Evolutionary conservation across 2,888 invertebrate species (phyloP).

Genomic region (Limnephilus auricula): DNA sequence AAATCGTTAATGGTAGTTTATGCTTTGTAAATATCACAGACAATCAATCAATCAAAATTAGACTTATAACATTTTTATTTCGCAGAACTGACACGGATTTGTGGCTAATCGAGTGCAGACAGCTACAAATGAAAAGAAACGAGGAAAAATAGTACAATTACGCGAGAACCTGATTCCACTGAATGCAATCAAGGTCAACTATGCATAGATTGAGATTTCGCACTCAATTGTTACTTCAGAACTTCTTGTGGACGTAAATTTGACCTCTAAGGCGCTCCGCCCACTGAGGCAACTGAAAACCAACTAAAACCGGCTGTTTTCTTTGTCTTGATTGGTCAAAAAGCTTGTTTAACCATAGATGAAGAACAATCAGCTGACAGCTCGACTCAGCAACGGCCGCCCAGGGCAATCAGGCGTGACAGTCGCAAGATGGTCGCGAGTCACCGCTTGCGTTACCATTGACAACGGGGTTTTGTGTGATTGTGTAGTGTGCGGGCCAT

Average conservation of each 20-base stretch:
- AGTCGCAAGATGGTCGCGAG: no score
- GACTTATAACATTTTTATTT: background rate
- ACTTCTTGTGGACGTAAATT: background rate
- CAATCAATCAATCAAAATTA: background rate
- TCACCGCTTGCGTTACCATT: no score
- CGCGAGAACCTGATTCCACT: background rate
- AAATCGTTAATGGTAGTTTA: background rate
- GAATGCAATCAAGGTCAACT: background rate
- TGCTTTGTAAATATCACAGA: background rate
- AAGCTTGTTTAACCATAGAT: no score
- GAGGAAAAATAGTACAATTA: background rate
- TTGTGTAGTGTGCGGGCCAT: no score
- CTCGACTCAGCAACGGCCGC: no score
- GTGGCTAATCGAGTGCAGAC: background rate
- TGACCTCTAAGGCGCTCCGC: no score
- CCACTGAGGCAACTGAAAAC: no score
- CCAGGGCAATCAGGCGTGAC: no score
- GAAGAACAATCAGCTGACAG: no score
- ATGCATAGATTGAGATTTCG: background rate
- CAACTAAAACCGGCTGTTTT: no score
- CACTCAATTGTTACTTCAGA: background rate
- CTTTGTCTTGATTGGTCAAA: no score
- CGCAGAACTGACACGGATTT: background rate
- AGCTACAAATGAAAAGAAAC: background rate
- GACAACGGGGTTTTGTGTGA: no score